Conservation (phyloP, 2,888 invertebrate genomes). For the Stenoptilia bipunctidactyla region DNA sequence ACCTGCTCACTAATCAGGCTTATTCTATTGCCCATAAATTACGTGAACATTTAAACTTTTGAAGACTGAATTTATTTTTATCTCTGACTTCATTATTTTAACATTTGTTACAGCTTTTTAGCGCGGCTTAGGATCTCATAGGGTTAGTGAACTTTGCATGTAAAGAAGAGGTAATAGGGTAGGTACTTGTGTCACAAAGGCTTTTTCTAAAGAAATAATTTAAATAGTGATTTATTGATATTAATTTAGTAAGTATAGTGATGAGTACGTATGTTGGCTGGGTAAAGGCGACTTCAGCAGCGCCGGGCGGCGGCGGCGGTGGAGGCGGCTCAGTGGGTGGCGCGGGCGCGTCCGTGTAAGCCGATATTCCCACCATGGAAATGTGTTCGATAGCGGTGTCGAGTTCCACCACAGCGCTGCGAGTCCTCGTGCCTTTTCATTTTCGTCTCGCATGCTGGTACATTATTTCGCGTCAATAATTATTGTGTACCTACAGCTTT, state of each 20-base stretch:
- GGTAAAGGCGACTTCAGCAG: too few species aligned
- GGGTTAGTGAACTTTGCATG: constrained; percentile 27
- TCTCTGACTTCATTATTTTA: constrained; percentile 45
- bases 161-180: constrained; percentile 16
- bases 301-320: constrained; percentile 8
- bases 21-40: constrained; percentile 52
- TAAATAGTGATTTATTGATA: too few species aligned
- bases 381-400: constrained; percentile 63
- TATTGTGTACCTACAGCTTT: constrained; percentile 47
- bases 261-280: too few species aligned
- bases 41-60: constrained; percentile 35
- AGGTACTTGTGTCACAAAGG: not conserved
- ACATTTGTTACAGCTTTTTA: constrained; percentile 30
- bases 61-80: constrained; percentile 38
- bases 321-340: constrained; percentile 51
- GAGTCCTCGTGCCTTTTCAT: constrained; percentile 54
- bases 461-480: constrained; percentile 69
- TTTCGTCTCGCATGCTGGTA: constrained; percentile 65
- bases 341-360: constrained; percentile 43
- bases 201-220: too few species aligned
- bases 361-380: constrained; percentile 66
- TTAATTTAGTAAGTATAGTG: too few species aligned
- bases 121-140: constrained; percentile 9
- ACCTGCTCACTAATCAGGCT: constrained; percentile 49
- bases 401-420: constrained; percentile 46